Conservation (phyloP, 1,140 invertebrate species). For the Zaprionus taronus region DNA sequence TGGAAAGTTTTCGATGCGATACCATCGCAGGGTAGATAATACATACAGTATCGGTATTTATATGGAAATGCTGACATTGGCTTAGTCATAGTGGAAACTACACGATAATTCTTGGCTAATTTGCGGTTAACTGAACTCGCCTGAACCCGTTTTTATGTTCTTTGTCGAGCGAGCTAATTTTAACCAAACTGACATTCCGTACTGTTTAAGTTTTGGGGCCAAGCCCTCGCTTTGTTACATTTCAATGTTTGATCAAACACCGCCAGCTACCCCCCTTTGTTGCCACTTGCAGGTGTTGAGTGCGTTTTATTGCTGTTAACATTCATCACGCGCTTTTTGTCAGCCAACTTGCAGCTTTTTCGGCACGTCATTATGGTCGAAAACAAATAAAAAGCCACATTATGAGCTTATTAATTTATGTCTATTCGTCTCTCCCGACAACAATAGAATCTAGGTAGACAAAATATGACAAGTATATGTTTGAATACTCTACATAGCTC, state of each 20-base stretch:
- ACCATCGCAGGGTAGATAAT: conserved; percentile 1
- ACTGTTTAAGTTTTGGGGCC: conserved; percentile 1
- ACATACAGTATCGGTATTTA: not conserved
- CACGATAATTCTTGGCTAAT: conserved; percentile 35
- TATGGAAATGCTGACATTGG: conserved; percentile 13
- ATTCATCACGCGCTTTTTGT: conserved; percentile 30
- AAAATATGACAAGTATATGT: not conserved
- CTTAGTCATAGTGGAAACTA: conserved; percentile 37
- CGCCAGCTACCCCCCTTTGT: conserved; percentile 4
- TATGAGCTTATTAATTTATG: not conserved
- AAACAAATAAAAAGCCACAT: not conserved
- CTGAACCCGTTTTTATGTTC: conserved; percentile 37
- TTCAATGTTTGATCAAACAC: conserved; percentile 18
- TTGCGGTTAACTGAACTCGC: conserved; percentile 38
- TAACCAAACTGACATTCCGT: conserved; percentile 15
- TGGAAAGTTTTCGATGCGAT: conserved; percentile 4
- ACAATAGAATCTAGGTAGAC: not conserved
- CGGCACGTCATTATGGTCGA: not conserved
- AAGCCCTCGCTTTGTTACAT: conserved; percentile 30
- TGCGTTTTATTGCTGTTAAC: conserved; percentile 8
- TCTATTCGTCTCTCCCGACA: not conserved
- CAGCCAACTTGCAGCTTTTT: not conserved
- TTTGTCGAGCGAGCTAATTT: conserved; percentile 6
- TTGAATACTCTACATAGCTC: not conserved
- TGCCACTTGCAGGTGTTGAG: conserved; percentile 48